Evolutionary conservation across 2,888 invertebrate species (phyloP).

Genomic region (Drosophila mulleri): DNA sequence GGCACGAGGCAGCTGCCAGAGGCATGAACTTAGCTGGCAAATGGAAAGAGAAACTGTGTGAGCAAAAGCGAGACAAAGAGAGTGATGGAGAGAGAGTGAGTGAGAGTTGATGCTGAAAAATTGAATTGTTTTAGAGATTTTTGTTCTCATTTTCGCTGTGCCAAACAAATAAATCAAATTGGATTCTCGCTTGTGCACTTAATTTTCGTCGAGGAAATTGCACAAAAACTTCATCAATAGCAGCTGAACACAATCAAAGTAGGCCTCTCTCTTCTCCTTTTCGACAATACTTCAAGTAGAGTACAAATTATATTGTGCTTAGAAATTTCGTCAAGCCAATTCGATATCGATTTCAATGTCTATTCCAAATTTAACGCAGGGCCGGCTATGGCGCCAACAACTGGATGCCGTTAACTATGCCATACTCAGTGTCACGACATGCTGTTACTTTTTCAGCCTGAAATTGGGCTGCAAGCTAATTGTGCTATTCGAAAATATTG

Average conservation of each 20-base stretch:
- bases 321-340: slow-evolving; percentile 9
- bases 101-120: slow-evolving; percentile 56
- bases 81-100: background rate
- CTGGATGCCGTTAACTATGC: background rate
- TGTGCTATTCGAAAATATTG: slow-evolving; percentile 32
- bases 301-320: slow-evolving; percentile 1
- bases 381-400: background rate
- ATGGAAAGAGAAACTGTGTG: background rate
- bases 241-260: slow-evolving; percentile 36
- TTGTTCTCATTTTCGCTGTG: slow-evolving; percentile 48
- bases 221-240: slow-evolving; percentile 61
- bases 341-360: slow-evolving; percentile 41
- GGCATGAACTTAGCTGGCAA: slow-evolving; percentile 13
- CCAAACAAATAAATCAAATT: slow-evolving; percentile 77
- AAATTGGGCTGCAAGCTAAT: slow-evolving; percentile 54
- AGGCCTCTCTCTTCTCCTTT: slow-evolving; percentile 1
- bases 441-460: slow-evolving; percentile 44
- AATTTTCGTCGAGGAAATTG: slow-evolving; percentile 62
- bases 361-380: slow-evolving; percentile 40
- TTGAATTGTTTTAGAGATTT: slow-evolving; percentile 81
- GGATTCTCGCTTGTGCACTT: slow-evolving; percentile 77
- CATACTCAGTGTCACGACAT: slow-evolving; percentile 29
- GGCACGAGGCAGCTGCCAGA: slow-evolving; percentile 20
- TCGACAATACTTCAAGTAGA: background rate
- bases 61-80: background rate